phyloP scores from a whole-genome alignment of 2,888 invertebrate species.

The Junonia oenone region DNA sequence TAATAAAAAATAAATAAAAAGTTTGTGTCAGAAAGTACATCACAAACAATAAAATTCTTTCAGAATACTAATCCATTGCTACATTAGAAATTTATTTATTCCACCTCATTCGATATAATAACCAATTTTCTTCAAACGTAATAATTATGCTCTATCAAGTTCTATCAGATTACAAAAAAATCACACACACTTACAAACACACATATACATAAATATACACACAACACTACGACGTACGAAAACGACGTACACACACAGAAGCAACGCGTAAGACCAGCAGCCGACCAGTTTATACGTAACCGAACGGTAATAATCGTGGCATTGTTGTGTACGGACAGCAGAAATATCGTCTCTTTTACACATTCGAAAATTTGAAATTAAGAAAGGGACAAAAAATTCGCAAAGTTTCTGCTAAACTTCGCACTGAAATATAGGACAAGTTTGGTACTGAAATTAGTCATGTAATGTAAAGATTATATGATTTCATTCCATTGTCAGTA shows the following conservation, averaged over 20 bases:
- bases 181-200: slow-evolving; percentile 23
- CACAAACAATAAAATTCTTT: background rate
- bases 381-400: background rate
- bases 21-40: background rate
- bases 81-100: background rate
- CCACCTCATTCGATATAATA: background rate
- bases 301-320: slow-evolving; percentile 74
- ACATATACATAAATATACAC: slow-evolving; percentile 16
- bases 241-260: slow-evolving; percentile 42
- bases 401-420: background rate
- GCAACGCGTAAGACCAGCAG: slow-evolving; percentile 69
- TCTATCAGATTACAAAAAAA: slow-evolving; percentile 30
- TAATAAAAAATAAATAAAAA: background rate
- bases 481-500: no score
- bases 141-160: slow-evolving; percentile 22
- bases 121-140: slow-evolving; percentile 3
- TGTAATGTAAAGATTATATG: no score
- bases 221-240: slow-evolving; percentile 10
- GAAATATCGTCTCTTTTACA: slow-evolving; percentile 8
- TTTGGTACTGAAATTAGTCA: background rate
- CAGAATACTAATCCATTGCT: background rate
- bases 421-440: background rate
- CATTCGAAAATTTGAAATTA: slow-evolving; percentile 6
- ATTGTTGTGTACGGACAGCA: slow-evolving; percentile 56
- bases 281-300: slow-evolving; percentile 72